These are phyloP conservation scores for Salticus scenicus DNA, from an alignment of 2,888 invertebrate genomes.

Conservation along the genomic window DNA sequence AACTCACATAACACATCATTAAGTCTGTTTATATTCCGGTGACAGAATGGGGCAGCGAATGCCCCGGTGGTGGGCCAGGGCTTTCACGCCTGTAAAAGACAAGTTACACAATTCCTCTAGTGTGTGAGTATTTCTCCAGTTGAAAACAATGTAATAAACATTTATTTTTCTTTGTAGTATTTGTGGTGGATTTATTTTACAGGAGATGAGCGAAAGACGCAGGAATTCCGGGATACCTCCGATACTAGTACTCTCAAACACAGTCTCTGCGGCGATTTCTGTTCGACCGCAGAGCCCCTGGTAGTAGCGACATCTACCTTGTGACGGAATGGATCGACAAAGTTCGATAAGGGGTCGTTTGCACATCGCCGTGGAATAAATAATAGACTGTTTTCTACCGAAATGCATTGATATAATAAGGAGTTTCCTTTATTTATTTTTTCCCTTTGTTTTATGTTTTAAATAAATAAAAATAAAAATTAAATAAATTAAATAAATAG, in stretches of 20 bases:
- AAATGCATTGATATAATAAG: too few relatives aligned
- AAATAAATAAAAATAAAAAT: too few relatives aligned
- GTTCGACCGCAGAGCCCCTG: constrained; percentile 64
- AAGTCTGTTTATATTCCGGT: constrained; percentile 43
- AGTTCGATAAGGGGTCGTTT: constrained; percentile 18
- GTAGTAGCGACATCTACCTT: constrained; percentile 58
- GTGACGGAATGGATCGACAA: constrained; percentile 47
- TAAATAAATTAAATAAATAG: too few relatives aligned
- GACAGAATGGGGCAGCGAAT: neutral
- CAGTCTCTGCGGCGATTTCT: constrained; percentile 64
- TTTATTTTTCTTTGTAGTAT: neutral
- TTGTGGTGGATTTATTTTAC: neutral
- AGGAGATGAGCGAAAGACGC: constrained; percentile 22
- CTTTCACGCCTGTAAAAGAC: neutral
- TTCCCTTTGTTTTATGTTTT: too few relatives aligned
- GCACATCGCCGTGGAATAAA: neutral
- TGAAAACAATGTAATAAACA: too few relatives aligned
- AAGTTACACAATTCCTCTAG: too few relatives aligned
- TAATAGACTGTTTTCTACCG: too few relatives aligned
- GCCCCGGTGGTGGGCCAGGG: neutral
- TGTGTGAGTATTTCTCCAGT: too few relatives aligned
- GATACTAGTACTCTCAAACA: constrained; percentile 54
- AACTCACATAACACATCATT: constrained; percentile 41
- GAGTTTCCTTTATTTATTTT: too few relatives aligned
- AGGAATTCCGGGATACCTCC: constrained; percentile 27